phyloP scores from a whole-genome alignment of 2,113 vertebrate species.

The Pygoscelis adeliae region DNA sequence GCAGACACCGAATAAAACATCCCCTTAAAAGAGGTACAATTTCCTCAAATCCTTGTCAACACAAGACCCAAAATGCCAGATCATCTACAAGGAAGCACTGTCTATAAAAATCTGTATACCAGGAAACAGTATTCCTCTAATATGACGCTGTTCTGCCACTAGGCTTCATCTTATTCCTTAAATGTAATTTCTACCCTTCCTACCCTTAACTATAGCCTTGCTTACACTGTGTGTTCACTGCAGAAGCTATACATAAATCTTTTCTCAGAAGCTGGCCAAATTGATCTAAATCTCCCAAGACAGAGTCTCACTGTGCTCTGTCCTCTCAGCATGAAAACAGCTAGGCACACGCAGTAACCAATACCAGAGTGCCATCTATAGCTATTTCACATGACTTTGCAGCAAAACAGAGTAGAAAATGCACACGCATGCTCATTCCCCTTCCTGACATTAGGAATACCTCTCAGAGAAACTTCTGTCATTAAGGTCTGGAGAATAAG shows the following conservation, averaged over 20 bases:
- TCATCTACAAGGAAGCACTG: accelerated
- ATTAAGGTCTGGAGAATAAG: background rate
- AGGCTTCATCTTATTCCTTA: background rate
- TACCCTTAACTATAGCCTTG: background rate
- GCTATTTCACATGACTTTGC: background rate
- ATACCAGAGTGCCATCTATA: background rate
- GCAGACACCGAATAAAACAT: background rate
- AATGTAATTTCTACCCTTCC: background rate
- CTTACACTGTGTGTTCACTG: accelerated
- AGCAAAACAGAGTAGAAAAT: background rate
- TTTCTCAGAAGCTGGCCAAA: background rate
- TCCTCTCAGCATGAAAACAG: accelerated
- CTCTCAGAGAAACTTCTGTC: background rate
- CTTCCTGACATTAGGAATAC: accelerated
- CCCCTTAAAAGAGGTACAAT: background rate
- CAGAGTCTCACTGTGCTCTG: background rate
- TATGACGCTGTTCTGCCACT: background rate
- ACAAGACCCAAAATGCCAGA: background rate
- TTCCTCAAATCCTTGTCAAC: background rate
- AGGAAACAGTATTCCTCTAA: background rate
- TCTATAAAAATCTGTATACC: background rate
- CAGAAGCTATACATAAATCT: background rate
- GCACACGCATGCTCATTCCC: background rate
- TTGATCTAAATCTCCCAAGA: background rate
- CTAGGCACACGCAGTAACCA: background rate